Evolutionary conservation across 2,797 vertebrate genomes (phyloP).

Genomic region (Malacoctenus gilli): DNA sequence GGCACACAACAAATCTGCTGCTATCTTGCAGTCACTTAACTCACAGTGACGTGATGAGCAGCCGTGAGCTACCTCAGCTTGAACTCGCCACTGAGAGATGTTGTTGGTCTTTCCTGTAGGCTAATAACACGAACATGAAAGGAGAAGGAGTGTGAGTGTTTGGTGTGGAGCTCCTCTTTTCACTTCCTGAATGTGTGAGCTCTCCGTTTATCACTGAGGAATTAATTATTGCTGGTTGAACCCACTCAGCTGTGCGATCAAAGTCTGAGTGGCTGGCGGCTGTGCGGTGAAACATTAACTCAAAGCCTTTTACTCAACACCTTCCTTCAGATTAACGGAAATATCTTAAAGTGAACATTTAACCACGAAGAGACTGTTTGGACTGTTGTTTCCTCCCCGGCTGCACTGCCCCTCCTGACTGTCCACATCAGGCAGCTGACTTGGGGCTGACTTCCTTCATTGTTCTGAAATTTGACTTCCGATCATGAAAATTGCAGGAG

Average conservation of each 20-base stretch:
- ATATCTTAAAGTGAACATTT: too few species aligned
- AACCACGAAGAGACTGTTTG: too few species aligned
- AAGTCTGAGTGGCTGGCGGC: conserved; percentile 61
- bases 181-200: conserved; percentile 9
- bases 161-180: conserved; percentile 24
- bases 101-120: conserved; percentile 42
- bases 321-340: conserved; percentile 3
- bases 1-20: too few species aligned
- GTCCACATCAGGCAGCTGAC: too few species aligned
- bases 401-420: too few species aligned
- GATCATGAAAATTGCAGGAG: too few species aligned
- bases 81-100: background rate
- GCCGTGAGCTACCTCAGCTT: conserved; percentile 1
- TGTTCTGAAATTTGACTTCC: too few species aligned
- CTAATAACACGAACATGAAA: conserved; percentile 13
- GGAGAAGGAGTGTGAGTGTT: background rate
- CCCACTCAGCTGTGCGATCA: conserved; percentile 58
- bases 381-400: too few species aligned
- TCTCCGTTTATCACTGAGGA: conserved; percentile 42
- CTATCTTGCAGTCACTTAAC: too few species aligned
- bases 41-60: background rate
- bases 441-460: too few species aligned
- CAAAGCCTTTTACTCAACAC: background rate
- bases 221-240: conserved; percentile 51
- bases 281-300: conserved; percentile 67